Percentiles rank a stretch among this genome's conserved stretches.
These are phyloP conservation scores for Drosophila diplacantha DNA, from an alignment of 2,888 invertebrate genomes.

Conservation along the genomic window DNA sequence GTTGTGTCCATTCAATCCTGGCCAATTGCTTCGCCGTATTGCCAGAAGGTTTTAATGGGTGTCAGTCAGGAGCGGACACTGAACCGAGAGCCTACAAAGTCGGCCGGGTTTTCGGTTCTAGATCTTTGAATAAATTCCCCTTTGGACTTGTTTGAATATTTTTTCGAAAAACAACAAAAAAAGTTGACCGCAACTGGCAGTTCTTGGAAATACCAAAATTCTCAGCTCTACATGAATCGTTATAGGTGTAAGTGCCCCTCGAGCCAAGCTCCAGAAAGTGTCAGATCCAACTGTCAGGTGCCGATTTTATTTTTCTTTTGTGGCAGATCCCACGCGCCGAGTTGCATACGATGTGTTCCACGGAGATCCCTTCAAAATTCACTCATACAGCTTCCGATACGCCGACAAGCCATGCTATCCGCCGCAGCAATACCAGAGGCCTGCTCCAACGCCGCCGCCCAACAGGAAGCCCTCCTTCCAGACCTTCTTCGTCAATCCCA, in stretches of 20 bases:
- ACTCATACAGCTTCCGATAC: slow-evolving; percentile 74
- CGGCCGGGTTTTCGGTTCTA: slow-evolving; percentile 29
- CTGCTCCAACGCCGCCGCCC: slow-evolving; percentile 6
- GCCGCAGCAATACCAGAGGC: slow-evolving; percentile 46
- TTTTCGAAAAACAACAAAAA: slow-evolving; percentile 9
- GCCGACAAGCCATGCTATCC: slow-evolving; percentile 65
- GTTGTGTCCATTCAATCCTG: slow-evolving; percentile 6
- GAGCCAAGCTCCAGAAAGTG: neutral
- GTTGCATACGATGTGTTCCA: slow-evolving; percentile 59
- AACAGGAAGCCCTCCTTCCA: slow-evolving; percentile 39
- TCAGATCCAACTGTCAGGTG: slow-evolving; percentile 11
- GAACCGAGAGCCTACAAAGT: slow-evolving; percentile 29
- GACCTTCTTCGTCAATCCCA: slow-evolving; percentile 66
- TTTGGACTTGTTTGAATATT: slow-evolving; percentile 12
- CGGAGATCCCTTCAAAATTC: slow-evolving; percentile 74
- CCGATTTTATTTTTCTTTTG: neutral
- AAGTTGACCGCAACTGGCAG: slow-evolving; percentile 3
- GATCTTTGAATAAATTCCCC: slow-evolving; percentile 2
- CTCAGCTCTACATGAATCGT: slow-evolving; percentile 47
- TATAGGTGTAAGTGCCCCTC: slow-evolving; percentile 38
- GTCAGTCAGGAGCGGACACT: slow-evolving; percentile 2
- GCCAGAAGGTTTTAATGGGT: slow-evolving; percentile 61
- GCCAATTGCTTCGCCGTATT: slow-evolving; percentile 44
- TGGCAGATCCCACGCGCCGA: slow-evolving; percentile 45
- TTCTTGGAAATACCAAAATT: slow-evolving; percentile 46